phyloP scores from a whole-genome alignment of 2,113 vertebrate species.

The Oostethus manadensis region DNA sequence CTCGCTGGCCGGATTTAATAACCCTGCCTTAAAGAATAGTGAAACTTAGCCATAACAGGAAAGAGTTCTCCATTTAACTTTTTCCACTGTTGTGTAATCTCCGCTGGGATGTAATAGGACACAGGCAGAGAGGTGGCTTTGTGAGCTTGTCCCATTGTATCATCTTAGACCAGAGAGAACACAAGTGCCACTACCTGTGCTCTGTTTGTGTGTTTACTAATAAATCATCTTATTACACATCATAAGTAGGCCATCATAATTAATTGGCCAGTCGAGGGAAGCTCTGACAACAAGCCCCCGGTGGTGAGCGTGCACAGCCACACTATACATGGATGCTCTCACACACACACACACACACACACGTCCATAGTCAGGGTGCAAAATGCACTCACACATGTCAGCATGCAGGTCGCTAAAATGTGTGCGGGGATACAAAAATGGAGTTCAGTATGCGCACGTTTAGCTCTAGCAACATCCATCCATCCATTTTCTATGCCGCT shows the following conservation, averaged over 20 bases:
- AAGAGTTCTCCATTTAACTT: slow-evolving; percentile 3
- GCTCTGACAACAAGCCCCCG: slow-evolving; percentile 70
- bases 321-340: slow-evolving; percentile 14
- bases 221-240: slow-evolving; percentile 79
- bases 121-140: slow-evolving; percentile 59
- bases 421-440: slow-evolving; percentile 6
- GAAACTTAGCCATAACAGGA: background rate
- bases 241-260: slow-evolving; percentile 80
- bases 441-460: slow-evolving; percentile 7
- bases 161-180: slow-evolving; percentile 42
- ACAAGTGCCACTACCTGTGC: slow-evolving; percentile 42
- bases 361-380: background rate
- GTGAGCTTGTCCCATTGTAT: slow-evolving; percentile 56
- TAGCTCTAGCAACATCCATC: background rate
- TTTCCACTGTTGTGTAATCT: slow-evolving; percentile 19
- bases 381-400: slow-evolving; percentile 10
- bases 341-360: slow-evolving; percentile 14
- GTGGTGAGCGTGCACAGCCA: slow-evolving; percentile 41
- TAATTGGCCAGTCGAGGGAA: slow-evolving; percentile 75
- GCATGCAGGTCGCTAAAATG: slow-evolving; percentile 4
- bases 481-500: too few relatives aligned
- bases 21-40: background rate
- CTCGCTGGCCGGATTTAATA: too few relatives aligned
- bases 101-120: slow-evolving; percentile 38
- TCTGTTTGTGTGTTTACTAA: slow-evolving; percentile 74